These are phyloP conservation scores for Pangasius sanitwongsei DNA, from an alignment of 2,797 vertebrate genomes.

Conservation along the genomic window DNA sequence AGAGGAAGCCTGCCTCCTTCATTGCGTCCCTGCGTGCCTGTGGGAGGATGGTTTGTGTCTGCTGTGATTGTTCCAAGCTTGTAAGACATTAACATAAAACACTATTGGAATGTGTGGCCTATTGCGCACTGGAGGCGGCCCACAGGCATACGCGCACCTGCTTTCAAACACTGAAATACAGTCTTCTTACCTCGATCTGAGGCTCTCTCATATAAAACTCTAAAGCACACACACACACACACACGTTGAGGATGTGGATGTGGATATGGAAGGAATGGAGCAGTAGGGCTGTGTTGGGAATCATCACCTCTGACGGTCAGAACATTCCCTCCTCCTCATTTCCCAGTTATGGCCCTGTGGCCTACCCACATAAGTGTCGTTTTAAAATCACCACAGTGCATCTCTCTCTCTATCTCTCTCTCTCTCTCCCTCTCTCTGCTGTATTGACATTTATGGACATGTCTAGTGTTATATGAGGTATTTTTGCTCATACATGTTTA, in stretches of 20 bases:
- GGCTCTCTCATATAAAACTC: neutral
- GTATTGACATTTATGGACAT: slow-evolving; percentile 9
- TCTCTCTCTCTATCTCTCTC: neutral
- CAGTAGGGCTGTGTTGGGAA: slow-evolving; percentile 52
- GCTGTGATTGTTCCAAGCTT: slow-evolving; percentile 28
- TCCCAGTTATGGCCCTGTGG: slow-evolving; percentile 56
- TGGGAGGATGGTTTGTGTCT: slow-evolving; percentile 38
- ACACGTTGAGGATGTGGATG: neutral
- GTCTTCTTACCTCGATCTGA: slow-evolving; percentile 1
- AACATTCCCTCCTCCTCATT: slow-evolving; percentile 66
- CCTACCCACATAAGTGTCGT: neutral
- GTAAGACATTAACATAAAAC: slow-evolving; percentile 6
- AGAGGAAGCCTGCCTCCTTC: slow-evolving; percentile 1
- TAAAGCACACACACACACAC: neutral
- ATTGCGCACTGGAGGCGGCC: neutral
- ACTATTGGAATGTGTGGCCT: slow-evolving; percentile 30
- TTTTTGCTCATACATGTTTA: neutral
- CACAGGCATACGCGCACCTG: slow-evolving; percentile 1
- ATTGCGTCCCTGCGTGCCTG: slow-evolving; percentile 18
- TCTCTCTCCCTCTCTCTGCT: neutral
- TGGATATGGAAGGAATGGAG: slow-evolving; percentile 55
- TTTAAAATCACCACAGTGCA: neutral
- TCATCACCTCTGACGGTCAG: slow-evolving; percentile 50
- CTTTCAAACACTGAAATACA: neutral
- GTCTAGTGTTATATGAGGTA: neutral